Conservation (phyloP, 2,888 invertebrate genomes). For the Agriopis aurantiaria region DNA sequence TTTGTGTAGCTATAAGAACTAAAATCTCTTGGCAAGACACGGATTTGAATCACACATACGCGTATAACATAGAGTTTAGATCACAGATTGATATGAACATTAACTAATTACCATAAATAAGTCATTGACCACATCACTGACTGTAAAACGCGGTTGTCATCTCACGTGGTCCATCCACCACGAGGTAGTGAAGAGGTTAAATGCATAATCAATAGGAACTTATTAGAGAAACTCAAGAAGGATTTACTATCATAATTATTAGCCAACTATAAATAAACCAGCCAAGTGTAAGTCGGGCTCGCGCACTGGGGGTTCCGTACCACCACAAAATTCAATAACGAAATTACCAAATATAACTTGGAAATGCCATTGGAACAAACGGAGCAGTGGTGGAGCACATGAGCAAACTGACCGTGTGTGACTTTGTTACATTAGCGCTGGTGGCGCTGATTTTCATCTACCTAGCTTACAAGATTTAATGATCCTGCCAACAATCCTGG, state of each 20-base stretch:
- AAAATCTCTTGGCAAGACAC: background rate
- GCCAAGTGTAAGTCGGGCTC: no score
- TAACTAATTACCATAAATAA: background rate
- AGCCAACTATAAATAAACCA: background rate
- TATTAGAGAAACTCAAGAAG: background rate
- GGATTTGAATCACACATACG: background rate
- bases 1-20: background rate
- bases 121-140: background rate
- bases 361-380: no score
- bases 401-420: no score
- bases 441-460: no score
- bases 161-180: slow-evolving; percentile 9
- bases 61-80: background rate
- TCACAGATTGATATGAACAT: background rate
- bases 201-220: background rate
- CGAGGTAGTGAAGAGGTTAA: background rate
- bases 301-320: no score
- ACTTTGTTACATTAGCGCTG: no score
- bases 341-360: no score
- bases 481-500: no score
- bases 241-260: background rate
- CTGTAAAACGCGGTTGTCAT: background rate
- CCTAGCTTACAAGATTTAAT: no score
- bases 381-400: no score
- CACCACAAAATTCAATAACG: no score